Base-by-base conservation (phyloP, 2,113 vertebrate species). In the Calypte anna region DNA sequence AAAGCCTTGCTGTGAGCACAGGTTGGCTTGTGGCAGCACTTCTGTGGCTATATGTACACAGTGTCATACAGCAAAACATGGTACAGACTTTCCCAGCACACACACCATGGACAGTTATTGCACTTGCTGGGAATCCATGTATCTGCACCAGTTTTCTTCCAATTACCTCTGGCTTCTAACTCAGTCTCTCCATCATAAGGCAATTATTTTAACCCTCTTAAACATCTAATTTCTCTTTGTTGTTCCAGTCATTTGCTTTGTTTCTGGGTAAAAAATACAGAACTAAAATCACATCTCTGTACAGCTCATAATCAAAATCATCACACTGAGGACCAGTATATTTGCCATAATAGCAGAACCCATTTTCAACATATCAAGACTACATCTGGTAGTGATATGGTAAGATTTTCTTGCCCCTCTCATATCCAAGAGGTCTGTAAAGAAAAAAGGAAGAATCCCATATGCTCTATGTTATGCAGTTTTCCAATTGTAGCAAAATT, bases 1-100 rank as follows among this genome's bases (percentile, higher is more conserved):
- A 96, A 96, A 95, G 82, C 40, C 50, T 70, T 84, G 73, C 27
- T 81, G 46, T 17, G 54, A 90, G 69, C 43, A 20, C 79, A 81
- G 93, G 82, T 59, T 95, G 78, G 84, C 59, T n/a, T 3, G 2
- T 86, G 88, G 66, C 75, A 79, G 55, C 50, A 19, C 40, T n/a
- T 50, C 4, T 82, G 75, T 55, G 16, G 58, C 70, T 82, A 51
- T 31, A 58, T 0, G 0, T 48, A 55, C 10, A 7, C 40, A 30
- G 33, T 53, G 23, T n/a, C 40, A 4, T n/a, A 16, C 12, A 64
- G 82, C 33, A 86, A 80, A 82, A 69, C 33, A 68, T 1, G 4
- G 73, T n/a, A 12, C 2, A 2, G 59, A n/a, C 54, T 69, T 51
- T 22, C 22, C 28, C 55, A 66, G 48, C 9, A 28, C 50, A 59